Evolutionary conservation across 2,888 invertebrate genomes (phyloP), one percentile per base, ranked within the genome.

Genomic region (Drosophila picticornis): DNA sequence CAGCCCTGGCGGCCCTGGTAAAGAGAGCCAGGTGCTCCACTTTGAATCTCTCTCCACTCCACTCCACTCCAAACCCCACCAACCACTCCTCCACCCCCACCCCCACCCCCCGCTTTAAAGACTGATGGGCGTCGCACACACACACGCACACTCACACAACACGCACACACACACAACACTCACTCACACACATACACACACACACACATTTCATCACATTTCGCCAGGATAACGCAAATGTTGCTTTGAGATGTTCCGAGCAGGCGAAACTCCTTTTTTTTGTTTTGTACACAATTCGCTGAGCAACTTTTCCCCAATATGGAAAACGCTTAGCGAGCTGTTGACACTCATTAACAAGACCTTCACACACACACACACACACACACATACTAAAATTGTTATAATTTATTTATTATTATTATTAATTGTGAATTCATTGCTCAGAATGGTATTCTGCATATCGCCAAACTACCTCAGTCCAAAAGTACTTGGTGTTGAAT

Each of bases 1-100:
- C 96, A 96, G 90, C 96, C 96, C 32, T 97, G 97, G 97, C 94
- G 97, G 90, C 97, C 97, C 4, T 97, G 97, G 97, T 96, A 89
- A 81, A 81, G 40, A 52, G 87, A 91, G 79, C 52, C 65, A 57
- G 66, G 22, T 55, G 67, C 50, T 66, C 40, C 38, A 29, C 22
- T 43, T 67, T 43, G 78, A 68, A 76, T 76, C 77, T 80, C 61
- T 34, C 9, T 70, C 58, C 72, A 74, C 57, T n/a, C 57, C 71
- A 73, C 60, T n/a, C 51, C 22, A 64, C 31, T 25, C 55, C 22
- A 25, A 36, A 16, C 36, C 25, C 52, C 34, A 57, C 55, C 53
- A 53, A 29, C 55, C 34, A 63, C 38, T 16, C 22, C n/a, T 22
- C 1, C 13, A 34, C 34, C 32, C 31, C n/a, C 19, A 9, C 29